Base-by-base conservation (phyloP, 2,888 invertebrate species). In the Melinaea marsaeus region DNA sequence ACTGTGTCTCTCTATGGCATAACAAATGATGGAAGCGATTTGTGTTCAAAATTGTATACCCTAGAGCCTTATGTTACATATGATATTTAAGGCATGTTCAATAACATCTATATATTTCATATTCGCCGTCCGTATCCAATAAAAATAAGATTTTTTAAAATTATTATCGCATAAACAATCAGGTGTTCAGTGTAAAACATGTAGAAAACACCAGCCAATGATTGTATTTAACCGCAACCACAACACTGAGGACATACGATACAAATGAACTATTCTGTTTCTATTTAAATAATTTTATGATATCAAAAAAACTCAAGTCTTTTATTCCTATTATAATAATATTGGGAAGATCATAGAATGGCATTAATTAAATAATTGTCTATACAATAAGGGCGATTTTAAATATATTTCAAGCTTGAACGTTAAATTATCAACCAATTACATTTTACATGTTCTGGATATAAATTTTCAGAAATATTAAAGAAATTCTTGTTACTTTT, bases 281-380 rank as follows among this genome's bases (percentile, higher is more conserved):
- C 48, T 51, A 51, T 32, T 22, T n/a, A 13, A 51, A 51, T 5
- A 51, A 51, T 32, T 51, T 11, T 51, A 51, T 51, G 57, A 59
- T 55, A 45, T 11, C 48, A 37, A 55, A 55, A 59, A n/a, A 47
- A 35, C 48, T 61, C 22, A 48, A 56, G 48, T 13, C 59, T 47
- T 62, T 42, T 55, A 57, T 60, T 60, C 55, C 45, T 47, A 47
- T 62, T 55, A 9, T 58, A 65, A 62, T 62, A 60, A 60, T 62
- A 60, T 65, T 58, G 60, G 34, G 62, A 62, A 65, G 57, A 60
- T 62, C 60, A 65, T 62, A 62, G 35, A 48, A 57, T 51, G 4
- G 13, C 48, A n/a, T 37, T 37, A 2, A 2, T 37, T 9, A 42
- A 42, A 9, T 9, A 9, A 32, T 32, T 7, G 3, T 9, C 2